Percentiles rank a stretch among this genome's conserved stretches.
Conservation (phyloP, 2,797 vertebrate species). For the Hydrophis major region DNA sequence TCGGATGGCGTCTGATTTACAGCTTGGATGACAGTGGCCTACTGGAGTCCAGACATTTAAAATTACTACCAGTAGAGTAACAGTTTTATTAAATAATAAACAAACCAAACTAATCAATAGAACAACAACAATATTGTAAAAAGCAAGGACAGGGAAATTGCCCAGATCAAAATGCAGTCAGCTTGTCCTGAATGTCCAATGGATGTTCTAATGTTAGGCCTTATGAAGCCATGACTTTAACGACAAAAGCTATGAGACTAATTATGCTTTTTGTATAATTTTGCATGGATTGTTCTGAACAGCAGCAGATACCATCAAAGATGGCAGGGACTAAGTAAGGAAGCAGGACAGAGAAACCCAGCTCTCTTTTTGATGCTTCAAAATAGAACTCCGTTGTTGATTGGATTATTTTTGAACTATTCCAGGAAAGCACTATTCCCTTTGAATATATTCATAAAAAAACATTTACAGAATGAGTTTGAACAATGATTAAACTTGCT, state of each 20-base stretch:
- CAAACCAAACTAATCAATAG: constrained; percentile 4
- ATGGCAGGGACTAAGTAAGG: background rate
- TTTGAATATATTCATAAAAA: background rate
- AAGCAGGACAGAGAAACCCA: background rate
- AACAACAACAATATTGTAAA: background rate
- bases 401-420: background rate
- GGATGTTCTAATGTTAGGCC: background rate
- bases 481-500: background rate
- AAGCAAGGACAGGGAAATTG: background rate
- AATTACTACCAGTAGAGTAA: constrained; percentile 17
- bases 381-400: background rate
- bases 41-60: constrained; percentile 29
- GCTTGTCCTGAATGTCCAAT: background rate
- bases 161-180: background rate
- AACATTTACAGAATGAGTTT: background rate
- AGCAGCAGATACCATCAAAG: background rate
- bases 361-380: background rate
- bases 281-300: background rate
- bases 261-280: background rate
- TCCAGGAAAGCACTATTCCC: background rate
- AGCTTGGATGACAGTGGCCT: constrained; percentile 41
- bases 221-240: background rate
- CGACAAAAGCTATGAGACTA: background rate
- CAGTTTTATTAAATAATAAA: background rate
- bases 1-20: constrained; percentile 28